Evolutionary conservation across 2,888 invertebrate species (phyloP), one percentile per base, ranked within the genome.

Genomic region (Entomobrya multifasciata): DNA sequence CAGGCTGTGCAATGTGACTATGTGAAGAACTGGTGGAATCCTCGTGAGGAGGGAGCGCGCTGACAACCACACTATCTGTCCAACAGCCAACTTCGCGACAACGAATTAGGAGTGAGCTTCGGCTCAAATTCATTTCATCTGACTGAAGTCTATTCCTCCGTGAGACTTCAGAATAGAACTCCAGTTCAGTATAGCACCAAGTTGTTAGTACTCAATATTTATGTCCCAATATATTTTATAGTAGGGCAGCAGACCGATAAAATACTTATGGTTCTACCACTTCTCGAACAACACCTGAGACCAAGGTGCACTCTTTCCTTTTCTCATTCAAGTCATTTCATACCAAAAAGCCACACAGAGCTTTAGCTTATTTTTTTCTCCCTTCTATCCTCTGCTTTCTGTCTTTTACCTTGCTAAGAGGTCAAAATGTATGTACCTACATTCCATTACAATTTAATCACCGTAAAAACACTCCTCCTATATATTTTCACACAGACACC

Each of bases 81-180:
- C 87, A 87, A 65, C 87, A 87, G 22, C 87, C 87, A 77, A 87
- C 87, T 84, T 87, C 87, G 67, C 84, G 84, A 84, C 87, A 87
- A 76, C 84, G 84, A 84, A 87, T 87, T 44, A 87, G 60, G 10
- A 87, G 67, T 11, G 82, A 82, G 82, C 74, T 82, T 47, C 82
- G 72, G 36, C 82, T 82, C 49, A 82, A 74, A 74, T 82, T 82
- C 82, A 82, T 82, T 82, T 11, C 47, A 47, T 44, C 22, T 41
- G 47, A 15, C 70, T 5, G 11, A 22, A 60, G 60, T 17, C 52
- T 22, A 55, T n/a, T n/a, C n/a, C n/a, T n/a, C n/a, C n/a, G n/a
- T n/a, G n/a, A n/a, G n/a, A n/a, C n/a, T 36, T 8, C 36, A 36
- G 36, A 36, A 36, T 36, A 36, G 36, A 36, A 36, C 1, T 65